Percentiles rank a stretch among this genome's conserved stretches.
These are phyloP conservation scores for Orussus abietinus DNA, from an alignment of 1,140 invertebrate genomes.

Conservation along the genomic window DNA sequence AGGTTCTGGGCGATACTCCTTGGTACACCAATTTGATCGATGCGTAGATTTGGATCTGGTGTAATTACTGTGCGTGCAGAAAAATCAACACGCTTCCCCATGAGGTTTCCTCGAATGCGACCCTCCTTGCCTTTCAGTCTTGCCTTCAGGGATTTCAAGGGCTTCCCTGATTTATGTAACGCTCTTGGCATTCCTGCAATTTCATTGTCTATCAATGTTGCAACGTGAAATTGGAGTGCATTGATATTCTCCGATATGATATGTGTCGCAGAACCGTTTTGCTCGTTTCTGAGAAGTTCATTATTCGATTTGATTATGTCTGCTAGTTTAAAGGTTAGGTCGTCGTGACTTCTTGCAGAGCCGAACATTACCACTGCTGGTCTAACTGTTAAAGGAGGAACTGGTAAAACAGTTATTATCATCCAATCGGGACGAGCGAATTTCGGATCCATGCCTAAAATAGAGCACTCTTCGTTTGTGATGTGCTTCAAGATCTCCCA, in stretches of 20 bases:
- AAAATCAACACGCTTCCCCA: constrained; percentile 99
- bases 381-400: constrained; percentile 88
- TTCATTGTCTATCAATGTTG: constrained; percentile 97
- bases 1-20: constrained; percentile 98
- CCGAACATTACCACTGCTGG: constrained; percentile 99
- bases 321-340: constrained; percentile 97
- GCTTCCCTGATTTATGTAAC: constrained; percentile 98
- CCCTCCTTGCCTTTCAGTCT: constrained; percentile 94
- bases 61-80: constrained; percentile 99
- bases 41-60: constrained; percentile 96
- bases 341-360: constrained; percentile 96
- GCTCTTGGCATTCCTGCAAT: constrained; percentile 96
- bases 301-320: constrained; percentile 99
- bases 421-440: constrained; percentile 99
- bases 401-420: constrained; percentile 95
- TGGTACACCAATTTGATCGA: constrained; percentile 98
- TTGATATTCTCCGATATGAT: constrained; percentile 96
- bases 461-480: constrained; percentile 93
- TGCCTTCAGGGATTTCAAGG: constrained; percentile 95
- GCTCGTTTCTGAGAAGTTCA: constrained; percentile 92
- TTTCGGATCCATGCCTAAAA: constrained; percentile 94
- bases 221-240: constrained; percentile 98
- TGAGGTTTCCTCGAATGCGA: constrained; percentile 95
- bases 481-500: constrained; percentile 97
- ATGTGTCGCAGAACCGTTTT: constrained; percentile 93